Percentiles rank a stretch among this genome's conserved stretches.
These are phyloP conservation scores for Myiozetetes cayanensis DNA, from an alignment of 2,113 vertebrate species.

Conservation along the genomic window DNA sequence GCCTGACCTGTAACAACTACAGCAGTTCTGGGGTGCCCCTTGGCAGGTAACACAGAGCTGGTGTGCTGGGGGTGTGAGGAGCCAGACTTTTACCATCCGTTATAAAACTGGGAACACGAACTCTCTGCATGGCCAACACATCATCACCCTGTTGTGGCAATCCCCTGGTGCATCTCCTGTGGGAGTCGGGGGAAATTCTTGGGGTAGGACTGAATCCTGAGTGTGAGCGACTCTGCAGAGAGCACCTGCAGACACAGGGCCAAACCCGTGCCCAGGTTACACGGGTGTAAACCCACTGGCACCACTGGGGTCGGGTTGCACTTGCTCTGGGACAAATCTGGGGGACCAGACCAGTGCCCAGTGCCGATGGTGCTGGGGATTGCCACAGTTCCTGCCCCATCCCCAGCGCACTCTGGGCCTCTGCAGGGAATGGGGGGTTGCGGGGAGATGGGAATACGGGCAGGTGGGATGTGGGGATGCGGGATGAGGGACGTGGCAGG, in stretches of 20 bases:
- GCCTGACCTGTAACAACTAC: neutral
- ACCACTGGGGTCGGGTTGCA: rapidly evolving
- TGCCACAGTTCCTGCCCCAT: neutral
- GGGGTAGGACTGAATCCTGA: neutral
- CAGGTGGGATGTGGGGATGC: neutral
- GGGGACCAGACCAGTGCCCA: rapidly evolving
- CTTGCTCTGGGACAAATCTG: rapidly evolving
- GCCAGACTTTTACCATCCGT: neutral
- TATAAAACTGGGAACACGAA: neutral
- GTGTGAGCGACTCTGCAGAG: rapidly evolving
- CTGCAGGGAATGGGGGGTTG: rapidly evolving
- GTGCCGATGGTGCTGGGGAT: neutral
- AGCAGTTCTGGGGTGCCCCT: neutral
- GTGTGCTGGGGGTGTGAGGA: neutral
- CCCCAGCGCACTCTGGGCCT: rapidly evolving
- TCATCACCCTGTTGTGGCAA: rapidly evolving
- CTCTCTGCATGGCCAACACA: neutral
- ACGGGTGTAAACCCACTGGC: neutral
- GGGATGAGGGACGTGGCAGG: neutral
- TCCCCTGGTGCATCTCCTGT: neutral
- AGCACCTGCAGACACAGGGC: neutral
- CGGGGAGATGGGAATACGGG: rapidly evolving
- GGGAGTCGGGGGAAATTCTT: rapidly evolving
- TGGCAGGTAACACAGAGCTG: neutral
- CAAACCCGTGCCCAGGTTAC: neutral